A percentile compares a stretch with the other conserved stretches of the same genome.
phyloP scores from a whole-genome alignment of 2,113 vertebrate genomes.

The Pandion haliaetus region DNA sequence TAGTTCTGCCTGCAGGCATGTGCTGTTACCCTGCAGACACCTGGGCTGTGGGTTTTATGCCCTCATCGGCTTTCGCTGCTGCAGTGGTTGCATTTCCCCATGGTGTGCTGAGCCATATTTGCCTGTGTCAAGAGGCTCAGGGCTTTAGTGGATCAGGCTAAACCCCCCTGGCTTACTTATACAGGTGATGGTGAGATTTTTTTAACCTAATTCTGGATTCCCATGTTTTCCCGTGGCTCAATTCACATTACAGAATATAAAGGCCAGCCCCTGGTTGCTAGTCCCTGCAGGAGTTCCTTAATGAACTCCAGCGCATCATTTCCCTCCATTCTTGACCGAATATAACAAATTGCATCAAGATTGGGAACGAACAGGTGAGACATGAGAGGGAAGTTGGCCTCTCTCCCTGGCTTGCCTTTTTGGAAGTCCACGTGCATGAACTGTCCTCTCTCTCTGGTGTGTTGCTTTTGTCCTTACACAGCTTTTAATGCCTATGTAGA shows the following conservation, averaged over 20 bases:
- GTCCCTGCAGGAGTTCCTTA: background rate
- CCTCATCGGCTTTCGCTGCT: fast-evolving
- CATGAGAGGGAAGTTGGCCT: background rate
- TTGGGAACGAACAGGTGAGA: background rate
- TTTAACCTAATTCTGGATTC: background rate
- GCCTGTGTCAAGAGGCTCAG: background rate
- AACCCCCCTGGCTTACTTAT: background rate
- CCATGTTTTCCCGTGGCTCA: background rate
- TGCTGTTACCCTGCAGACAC: background rate
- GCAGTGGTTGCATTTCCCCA: background rate
- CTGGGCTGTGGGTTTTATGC: background rate
- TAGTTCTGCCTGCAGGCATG: fast-evolving
- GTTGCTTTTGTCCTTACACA: background rate
- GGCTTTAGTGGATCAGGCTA: background rate
- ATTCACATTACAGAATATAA: background rate
- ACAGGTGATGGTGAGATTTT: background rate
- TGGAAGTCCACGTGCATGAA: background rate
- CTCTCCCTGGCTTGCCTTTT: background rate
- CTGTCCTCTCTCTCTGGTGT: background rate
- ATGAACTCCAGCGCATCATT: background rate
- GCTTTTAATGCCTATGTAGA: background rate
- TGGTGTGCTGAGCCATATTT: background rate
- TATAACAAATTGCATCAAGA: background rate
- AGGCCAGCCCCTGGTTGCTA: background rate
- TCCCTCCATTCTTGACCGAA: background rate